These are phyloP conservation scores for Drosophila algonquin DNA, from an alignment of 2,888 invertebrate species.

Conservation along the genomic window DNA sequence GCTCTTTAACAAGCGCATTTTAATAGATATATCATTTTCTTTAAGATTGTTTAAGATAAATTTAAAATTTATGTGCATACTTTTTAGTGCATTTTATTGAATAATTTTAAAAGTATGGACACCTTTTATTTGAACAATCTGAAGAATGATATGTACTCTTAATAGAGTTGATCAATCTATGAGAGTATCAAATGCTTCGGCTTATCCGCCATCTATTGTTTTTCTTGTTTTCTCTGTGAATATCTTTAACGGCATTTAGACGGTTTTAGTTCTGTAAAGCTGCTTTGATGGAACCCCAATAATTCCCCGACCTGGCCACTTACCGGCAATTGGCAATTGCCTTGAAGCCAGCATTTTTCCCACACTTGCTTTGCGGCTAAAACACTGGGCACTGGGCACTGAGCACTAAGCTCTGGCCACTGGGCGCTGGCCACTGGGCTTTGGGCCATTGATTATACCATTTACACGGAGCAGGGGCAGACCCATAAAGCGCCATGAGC, in stretches of 20 bases:
- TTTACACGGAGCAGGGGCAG: slow-evolving; percentile 39
- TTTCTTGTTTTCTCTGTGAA: slow-evolving; percentile 1
- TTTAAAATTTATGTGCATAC: too few species aligned
- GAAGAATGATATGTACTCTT: too few species aligned
- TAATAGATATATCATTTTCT: too few species aligned
- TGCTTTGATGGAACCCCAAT: slow-evolving; percentile 30
- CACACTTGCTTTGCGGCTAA: slow-evolving; percentile 38
- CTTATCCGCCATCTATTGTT: slow-evolving; percentile 9
- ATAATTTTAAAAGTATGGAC: too few species aligned
- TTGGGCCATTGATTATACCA: slow-evolving; percentile 52
- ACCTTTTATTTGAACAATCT: too few species aligned
- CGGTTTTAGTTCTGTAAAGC: slow-evolving; percentile 25
- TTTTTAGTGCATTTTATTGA: too few species aligned
- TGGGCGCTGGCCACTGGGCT: slow-evolving; percentile 6
- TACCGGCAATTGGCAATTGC: slow-evolving; percentile 60
- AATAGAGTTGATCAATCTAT: too few species aligned
- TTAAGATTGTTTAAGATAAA: too few species aligned
- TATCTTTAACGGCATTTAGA: slow-evolving; percentile 18
- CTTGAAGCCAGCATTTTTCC: slow-evolving; percentile 62
- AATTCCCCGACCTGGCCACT: slow-evolving; percentile 58
- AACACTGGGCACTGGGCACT: slow-evolving; percentile 3
- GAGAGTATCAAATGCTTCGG: background rate
- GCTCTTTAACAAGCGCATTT: too few species aligned
- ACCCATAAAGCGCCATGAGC: slow-evolving; percentile 9
- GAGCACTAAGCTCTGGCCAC: slow-evolving; percentile 1